Percentiles rank a stretch among this genome's conserved stretches.
phyloP scores from a whole-genome alignment of 2,113 vertebrate species.

The Deroptyus accipitrinus region DNA sequence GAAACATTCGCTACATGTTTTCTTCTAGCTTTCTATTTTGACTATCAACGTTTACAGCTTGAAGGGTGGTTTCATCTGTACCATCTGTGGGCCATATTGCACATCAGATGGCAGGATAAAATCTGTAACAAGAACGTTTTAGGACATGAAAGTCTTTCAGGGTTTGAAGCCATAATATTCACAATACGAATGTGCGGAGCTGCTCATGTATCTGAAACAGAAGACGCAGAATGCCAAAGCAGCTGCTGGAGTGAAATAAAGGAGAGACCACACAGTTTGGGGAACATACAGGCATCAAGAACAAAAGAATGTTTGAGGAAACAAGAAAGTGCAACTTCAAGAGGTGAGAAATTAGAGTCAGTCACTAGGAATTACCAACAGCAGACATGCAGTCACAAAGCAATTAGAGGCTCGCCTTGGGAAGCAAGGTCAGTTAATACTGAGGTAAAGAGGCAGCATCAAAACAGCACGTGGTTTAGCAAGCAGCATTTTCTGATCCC shows the following conservation, averaged over 20 bases:
- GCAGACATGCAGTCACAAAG: not conserved
- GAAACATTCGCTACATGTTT: not conserved
- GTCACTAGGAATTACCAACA: not conserved
- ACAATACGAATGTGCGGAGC: not conserved
- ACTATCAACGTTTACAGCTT: conserved; percentile 28
- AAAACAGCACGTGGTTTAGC: not conserved
- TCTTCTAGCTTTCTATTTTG: conserved; percentile 42
- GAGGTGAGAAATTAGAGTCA: not conserved
- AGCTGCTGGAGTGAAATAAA: conserved; percentile 44
- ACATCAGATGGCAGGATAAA: conserved; percentile 53
- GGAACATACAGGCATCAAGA: not conserved
- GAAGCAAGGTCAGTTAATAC: not conserved
- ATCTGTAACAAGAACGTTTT: not conserved
- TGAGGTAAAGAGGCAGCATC: not conserved
- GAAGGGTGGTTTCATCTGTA: not conserved
- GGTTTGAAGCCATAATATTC: conserved; percentile 9
- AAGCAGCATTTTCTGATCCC: not conserved
- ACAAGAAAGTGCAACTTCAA: not conserved
- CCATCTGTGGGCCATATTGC: conserved; percentile 56
- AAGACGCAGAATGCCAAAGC: not conserved
- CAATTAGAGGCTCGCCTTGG: not conserved
- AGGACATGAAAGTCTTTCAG: conserved; percentile 11
- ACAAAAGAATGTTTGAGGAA: conserved; percentile 20
- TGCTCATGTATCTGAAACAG: conserved; percentile 13
- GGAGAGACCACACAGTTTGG: conserved; percentile 22